Percentiles rank a stretch among this genome's conserved stretches.
phyloP scores from a whole-genome alignment of 2,113 vertebrate genomes.

The Nothoprocta pentlandii region DNA sequence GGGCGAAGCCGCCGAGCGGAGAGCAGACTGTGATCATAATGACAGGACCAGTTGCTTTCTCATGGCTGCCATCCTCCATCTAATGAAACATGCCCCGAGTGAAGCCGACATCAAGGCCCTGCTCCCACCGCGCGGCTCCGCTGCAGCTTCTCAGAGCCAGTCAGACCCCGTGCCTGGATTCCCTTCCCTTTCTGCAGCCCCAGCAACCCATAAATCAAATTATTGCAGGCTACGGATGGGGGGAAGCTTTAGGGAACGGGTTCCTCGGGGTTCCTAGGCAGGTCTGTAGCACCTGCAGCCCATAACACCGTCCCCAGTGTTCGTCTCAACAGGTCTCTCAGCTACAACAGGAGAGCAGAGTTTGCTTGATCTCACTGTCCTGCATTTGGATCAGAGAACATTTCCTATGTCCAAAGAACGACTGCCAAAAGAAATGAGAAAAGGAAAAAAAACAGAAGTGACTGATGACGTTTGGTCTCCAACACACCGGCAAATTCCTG shows the following conservation, averaged over 20 bases:
- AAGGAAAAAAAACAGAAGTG: background rate
- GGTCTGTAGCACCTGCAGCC: background rate
- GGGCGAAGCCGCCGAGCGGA: background rate
- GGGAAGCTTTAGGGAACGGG: background rate
- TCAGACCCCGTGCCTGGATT: background rate
- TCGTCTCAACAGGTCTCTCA: background rate
- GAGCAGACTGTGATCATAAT: background rate
- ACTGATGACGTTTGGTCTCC: background rate
- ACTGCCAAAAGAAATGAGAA: background rate
- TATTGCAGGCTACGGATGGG: background rate
- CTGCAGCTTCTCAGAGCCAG: fast-evolving
- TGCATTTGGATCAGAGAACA: background rate
- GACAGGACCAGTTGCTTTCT: background rate
- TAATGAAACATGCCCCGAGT: background rate
- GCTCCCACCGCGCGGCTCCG: background rate
- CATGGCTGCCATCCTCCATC: background rate
- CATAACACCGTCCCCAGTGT: background rate
- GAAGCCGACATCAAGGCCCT: background rate
- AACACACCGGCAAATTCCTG: background rate
- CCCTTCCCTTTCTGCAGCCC: background rate
- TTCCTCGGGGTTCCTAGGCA: background rate
- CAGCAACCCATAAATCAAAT: background rate
- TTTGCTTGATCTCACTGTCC: background rate
- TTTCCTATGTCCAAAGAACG: fast-evolving
- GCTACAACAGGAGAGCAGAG: background rate